Percentiles rank a stretch among this genome's conserved stretches.
These are phyloP conservation scores for Psittacula cyanocephala DNA, from an alignment of 2,113 vertebrate species.

Conservation along the genomic window DNA sequence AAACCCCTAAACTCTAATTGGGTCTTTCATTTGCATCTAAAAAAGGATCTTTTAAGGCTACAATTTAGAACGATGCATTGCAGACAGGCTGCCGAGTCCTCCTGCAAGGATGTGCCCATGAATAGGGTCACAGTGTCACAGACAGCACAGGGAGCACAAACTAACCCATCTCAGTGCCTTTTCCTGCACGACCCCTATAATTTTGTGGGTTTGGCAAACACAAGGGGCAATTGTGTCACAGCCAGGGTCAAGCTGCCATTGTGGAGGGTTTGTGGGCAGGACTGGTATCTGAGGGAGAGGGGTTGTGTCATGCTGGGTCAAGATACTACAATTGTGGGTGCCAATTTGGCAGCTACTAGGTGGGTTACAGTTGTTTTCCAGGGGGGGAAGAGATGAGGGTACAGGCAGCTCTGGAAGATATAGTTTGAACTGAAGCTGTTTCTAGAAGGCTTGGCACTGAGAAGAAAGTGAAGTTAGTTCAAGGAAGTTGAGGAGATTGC, in stretches of 20 bases:
- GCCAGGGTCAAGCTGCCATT: slow-evolving; percentile 64
- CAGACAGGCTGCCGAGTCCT: slow-evolving; percentile 57
- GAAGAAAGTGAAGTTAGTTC: background rate
- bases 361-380: slow-evolving; percentile 34
- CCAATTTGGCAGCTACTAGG: slow-evolving; percentile 27
- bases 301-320: slow-evolving; percentile 57
- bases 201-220: slow-evolving; percentile 72
- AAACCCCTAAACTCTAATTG: background rate
- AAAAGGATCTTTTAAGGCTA: slow-evolving; percentile 56
- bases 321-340: slow-evolving; percentile 56
- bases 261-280: slow-evolving; percentile 56
- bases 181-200: slow-evolving; percentile 54
- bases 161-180: slow-evolving; percentile 38
- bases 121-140: slow-evolving; percentile 66
- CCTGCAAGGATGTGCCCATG: slow-evolving; percentile 49
- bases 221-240: slow-evolving; percentile 59
- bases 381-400: background rate
- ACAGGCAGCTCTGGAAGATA: background rate
- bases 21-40: slow-evolving; percentile 58
- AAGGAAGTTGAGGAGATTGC: background rate
- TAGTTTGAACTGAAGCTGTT: background rate
- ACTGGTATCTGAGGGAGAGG: slow-evolving; percentile 22
- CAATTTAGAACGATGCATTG: slow-evolving; percentile 47
- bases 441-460: slow-evolving; percentile 1
- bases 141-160: slow-evolving; percentile 49